These are phyloP conservation scores for Scaptomyza graminum DNA, from an alignment of 1,140 invertebrate genomes.

Conservation along the genomic window DNA sequence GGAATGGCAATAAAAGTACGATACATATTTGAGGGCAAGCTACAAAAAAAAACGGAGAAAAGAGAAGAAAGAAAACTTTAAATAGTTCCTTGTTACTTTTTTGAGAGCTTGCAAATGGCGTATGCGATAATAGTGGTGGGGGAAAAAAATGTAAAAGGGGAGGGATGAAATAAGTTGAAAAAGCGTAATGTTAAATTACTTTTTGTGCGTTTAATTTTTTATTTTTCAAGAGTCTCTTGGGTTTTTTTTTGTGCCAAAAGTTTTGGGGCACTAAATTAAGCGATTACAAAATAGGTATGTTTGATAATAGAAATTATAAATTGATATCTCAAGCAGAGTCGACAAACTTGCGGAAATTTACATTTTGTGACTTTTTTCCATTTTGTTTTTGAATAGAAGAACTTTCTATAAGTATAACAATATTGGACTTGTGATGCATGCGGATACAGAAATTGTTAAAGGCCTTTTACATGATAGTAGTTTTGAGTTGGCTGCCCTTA, in stretches of 20 bases:
- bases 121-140: conserved; percentile 9
- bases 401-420: no score
- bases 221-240: conserved; percentile 27
- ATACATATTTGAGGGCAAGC: conserved; percentile 64
- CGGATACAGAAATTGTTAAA: no score
- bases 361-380: not conserved
- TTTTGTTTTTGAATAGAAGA: not conserved
- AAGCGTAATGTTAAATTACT: conserved; percentile 71
- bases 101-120: conserved; percentile 57
- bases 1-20: conserved; percentile 74
- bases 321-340: conserved; percentile 52
- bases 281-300: conserved; percentile 65
- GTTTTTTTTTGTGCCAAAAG: conserved; percentile 58
- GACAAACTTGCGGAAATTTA: not conserved
- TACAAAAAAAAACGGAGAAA: conserved; percentile 29
- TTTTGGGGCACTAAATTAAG: conserved; percentile 69
- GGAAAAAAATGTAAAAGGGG: not conserved
- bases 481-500: no score
- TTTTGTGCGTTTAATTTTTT: conserved; percentile 42
- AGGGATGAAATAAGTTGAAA: conserved; percentile 5
- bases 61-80: conserved; percentile 57
- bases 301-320: conserved; percentile 65
- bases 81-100: conserved; percentile 73
- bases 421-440: no score
- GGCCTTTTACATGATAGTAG: no score